phyloP scores from a whole-genome alignment of 37 sponge, comb jelly and placozoan genomes.

The Halichondria panicea region DNA sequence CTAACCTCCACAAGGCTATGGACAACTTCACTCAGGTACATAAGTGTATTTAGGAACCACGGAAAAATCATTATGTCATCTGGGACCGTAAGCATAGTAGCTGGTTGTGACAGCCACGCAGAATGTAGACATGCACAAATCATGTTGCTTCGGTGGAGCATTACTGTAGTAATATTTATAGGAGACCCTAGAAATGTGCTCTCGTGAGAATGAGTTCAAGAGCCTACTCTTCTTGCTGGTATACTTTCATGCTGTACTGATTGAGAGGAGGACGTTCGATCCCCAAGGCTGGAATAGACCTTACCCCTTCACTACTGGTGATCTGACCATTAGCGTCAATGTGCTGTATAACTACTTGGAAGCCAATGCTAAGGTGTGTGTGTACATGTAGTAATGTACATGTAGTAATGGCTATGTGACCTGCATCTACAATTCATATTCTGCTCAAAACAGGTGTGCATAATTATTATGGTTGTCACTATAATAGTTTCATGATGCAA shows the following conservation, averaged over 20 bases:
- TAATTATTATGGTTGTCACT: neutral
- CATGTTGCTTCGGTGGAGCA: no score
- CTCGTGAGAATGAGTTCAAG: slow-evolving; percentile 98
- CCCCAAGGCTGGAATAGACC: slow-evolving; percentile 98
- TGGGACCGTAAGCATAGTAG: neutral
- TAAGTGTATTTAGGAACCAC: neutral
- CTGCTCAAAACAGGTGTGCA: no score
- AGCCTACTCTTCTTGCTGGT: slow-evolving; percentile 89
- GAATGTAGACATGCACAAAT: no score
- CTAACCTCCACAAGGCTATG: slow-evolving; percentile 96
- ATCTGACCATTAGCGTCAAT: slow-evolving; percentile 97
- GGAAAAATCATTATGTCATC: neutral
- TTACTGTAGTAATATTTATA: no score
- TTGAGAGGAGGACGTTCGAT: slow-evolving; percentile 97
- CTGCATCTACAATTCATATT: no score
- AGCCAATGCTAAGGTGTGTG: slow-evolving; percentile 87
- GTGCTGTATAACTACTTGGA: slow-evolving; percentile 99
- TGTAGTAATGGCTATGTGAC: no score
- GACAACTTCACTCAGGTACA: slow-evolving; percentile 97
- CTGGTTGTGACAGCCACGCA: neutral
- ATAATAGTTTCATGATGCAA: slow-evolving; percentile 5
- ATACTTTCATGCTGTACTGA: slow-evolving; percentile 98
- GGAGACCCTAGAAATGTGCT: slow-evolving; percentile 98
- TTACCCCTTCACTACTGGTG: slow-evolving; percentile 98
- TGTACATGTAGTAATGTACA: neutral